Conservation (phyloP, 2,797 vertebrate species). For the Enteromius radiatus region DNA sequence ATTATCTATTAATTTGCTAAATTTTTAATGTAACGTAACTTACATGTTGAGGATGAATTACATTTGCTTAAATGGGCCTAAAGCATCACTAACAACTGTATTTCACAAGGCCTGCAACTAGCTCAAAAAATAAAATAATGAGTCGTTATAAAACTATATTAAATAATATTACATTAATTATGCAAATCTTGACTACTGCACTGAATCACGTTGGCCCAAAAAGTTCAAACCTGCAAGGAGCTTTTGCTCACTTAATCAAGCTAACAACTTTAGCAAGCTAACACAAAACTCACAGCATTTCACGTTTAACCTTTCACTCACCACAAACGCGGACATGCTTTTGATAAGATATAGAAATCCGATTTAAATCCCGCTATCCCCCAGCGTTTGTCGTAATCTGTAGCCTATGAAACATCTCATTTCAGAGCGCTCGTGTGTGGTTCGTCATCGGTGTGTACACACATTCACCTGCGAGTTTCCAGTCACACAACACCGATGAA, state of each 20-base stretch:
- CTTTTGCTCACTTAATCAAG: constrained; percentile 8
- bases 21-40: neutral
- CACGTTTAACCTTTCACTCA: constrained; percentile 54
- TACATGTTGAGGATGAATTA: neutral
- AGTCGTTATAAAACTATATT: neutral
- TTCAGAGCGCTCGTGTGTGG: constrained; percentile 51
- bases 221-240: neutral
- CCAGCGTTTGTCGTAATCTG: constrained; percentile 43
- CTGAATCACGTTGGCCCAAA: neutral
- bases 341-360: neutral
- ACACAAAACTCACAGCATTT: neutral
- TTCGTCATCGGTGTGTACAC: constrained; percentile 63
- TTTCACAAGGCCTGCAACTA: neutral
- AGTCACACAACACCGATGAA: neutral
- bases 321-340: constrained; percentile 65
- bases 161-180: neutral
- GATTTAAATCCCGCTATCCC: constrained; percentile 16
- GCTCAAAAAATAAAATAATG: neutral
- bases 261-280: constrained; percentile 50
- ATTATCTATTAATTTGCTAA: neutral
- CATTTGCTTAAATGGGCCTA: neutral
- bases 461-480: constrained; percentile 26
- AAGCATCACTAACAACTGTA: neutral
- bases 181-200: neutral
- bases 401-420: constrained; percentile 43